Evolutionary conservation across 2,888 invertebrate genomes (phyloP).

Genomic region (Drosophila leonis): DNA sequence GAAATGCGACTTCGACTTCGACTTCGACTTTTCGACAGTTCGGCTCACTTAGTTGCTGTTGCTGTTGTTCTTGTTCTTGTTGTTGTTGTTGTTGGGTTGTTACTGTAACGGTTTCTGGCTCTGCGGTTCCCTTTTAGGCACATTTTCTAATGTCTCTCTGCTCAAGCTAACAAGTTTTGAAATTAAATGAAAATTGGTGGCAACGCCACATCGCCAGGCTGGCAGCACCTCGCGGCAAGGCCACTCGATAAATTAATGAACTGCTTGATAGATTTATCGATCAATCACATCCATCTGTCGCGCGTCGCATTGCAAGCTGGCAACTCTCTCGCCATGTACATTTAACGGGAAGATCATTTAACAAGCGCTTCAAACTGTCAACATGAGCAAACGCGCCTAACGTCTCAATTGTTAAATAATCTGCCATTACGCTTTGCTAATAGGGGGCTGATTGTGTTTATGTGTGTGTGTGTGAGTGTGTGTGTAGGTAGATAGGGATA

Average conservation of each 20-base stretch:
- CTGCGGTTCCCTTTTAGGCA: slow-evolving; percentile 23
- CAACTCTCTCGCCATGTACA: slow-evolving; percentile 8
- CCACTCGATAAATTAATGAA: slow-evolving; percentile 7
- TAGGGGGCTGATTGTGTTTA: neutral
- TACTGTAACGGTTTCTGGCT: slow-evolving; percentile 17
- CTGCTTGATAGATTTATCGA: slow-evolving; percentile 8
- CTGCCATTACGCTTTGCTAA: slow-evolving; percentile 1
- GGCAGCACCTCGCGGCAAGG: slow-evolving; percentile 17
- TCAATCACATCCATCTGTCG: slow-evolving; percentile 8
- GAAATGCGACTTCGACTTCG: slow-evolving; percentile 36
- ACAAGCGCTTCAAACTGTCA: slow-evolving; percentile 5
- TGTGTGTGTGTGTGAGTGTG: neutral
- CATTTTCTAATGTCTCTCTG: slow-evolving; percentile 31
- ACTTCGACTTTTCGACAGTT: slow-evolving; percentile 19
- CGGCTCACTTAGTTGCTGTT: slow-evolving; percentile 17
- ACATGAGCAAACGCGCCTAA: slow-evolving; percentile 27
- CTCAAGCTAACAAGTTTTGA: slow-evolving; percentile 29
- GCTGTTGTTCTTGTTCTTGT: slow-evolving; percentile 15
- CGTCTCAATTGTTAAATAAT: neutral
- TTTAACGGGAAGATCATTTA: slow-evolving; percentile 22
- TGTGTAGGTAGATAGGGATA: slow-evolving; percentile 12
- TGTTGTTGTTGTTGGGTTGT: slow-evolving; percentile 22
- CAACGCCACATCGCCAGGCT: slow-evolving; percentile 5
- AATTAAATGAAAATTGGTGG: slow-evolving; percentile 1
- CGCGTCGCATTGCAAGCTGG: slow-evolving; percentile 5